Evolutionary conservation across 92 coral and sea anemone species (phyloP).

Genomic region (Epizoanthus ramosus): DNA sequence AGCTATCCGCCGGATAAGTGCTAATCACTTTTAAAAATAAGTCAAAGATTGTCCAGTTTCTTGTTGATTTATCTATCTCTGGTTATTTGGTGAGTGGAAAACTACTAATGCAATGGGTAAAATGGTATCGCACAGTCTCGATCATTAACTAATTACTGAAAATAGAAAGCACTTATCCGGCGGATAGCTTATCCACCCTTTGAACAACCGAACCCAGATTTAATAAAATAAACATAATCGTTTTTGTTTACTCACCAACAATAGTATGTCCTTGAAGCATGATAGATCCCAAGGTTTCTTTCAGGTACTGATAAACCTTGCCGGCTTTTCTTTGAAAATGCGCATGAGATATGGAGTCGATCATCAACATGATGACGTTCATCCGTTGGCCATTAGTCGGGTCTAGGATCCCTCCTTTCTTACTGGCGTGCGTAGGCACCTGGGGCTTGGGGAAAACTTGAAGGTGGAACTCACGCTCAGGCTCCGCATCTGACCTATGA

Average conservation of each 20-base stretch:
- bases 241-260: conserved; percentile 49
- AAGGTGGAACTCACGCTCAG: conserved; percentile 47
- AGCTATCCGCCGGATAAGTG: no score
- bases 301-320: conserved; percentile 51
- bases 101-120: no score
- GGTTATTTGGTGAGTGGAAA: no score
- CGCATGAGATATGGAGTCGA: conserved; percentile 56
- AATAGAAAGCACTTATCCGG: no score
- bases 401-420: conserved; percentile 46
- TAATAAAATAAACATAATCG: no score
- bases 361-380: conserved; percentile 54
- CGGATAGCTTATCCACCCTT: no score
- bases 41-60: no score
- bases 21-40: no score
- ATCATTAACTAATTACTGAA: no score
- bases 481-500: neutral
- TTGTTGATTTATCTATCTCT: no score
- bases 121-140: no score
- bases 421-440: conserved; percentile 36
- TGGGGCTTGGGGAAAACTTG: conserved; percentile 50
- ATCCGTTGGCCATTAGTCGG: conserved; percentile 6
- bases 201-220: no score
- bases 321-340: conserved; percentile 60
- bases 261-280: conserved; percentile 53
- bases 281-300: conserved; percentile 49